These are phyloP conservation scores for Marcusenius ussheri DNA, from an alignment of 2,113 vertebrate genomes.

Conservation along the genomic window DNA sequence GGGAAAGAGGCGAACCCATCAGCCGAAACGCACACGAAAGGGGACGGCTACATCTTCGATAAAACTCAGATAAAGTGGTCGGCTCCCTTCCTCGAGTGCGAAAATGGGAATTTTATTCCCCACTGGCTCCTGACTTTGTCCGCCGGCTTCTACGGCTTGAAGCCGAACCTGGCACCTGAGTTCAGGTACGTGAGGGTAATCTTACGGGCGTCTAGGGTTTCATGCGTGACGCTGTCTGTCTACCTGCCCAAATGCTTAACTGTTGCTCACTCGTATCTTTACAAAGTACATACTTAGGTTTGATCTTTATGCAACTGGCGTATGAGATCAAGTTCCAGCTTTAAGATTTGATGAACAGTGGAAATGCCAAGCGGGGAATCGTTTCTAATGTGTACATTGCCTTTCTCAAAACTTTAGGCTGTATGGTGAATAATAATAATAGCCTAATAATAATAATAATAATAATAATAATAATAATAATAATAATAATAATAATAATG, in stretches of 20 bases:
- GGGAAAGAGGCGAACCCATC: constrained; percentile 46
- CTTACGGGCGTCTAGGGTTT: neutral
- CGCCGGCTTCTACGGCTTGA: constrained; percentile 80
- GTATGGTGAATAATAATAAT: neutral
- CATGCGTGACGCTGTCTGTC: neutral
- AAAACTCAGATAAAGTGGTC: constrained; percentile 91
- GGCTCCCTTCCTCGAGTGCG: constrained; percentile 86
- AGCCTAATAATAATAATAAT: neutral
- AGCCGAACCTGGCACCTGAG: constrained; percentile 73
- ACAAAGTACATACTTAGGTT: neutral
- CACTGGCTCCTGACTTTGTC: constrained; percentile 89
- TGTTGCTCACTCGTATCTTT: neutral
- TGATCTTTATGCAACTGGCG: neutral
- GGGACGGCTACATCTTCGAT: constrained; percentile 62
- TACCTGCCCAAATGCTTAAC: neutral
- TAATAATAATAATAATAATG: neutral
- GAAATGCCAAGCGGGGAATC: neutral
- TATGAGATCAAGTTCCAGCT: neutral
- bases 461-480: neutral
- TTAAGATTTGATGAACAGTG: neutral
- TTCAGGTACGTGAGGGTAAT: constrained; percentile 73
- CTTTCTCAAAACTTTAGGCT: neutral
- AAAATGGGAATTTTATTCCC: constrained; percentile 83
- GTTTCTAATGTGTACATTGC: neutral
- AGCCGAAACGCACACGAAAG: constrained; percentile 58